Evolutionary conservation across 64 coral and sea anemone genomes (phyloP), one percentile per base, ranked within the genome.

Genomic region (Montipora foliosa): DNA sequence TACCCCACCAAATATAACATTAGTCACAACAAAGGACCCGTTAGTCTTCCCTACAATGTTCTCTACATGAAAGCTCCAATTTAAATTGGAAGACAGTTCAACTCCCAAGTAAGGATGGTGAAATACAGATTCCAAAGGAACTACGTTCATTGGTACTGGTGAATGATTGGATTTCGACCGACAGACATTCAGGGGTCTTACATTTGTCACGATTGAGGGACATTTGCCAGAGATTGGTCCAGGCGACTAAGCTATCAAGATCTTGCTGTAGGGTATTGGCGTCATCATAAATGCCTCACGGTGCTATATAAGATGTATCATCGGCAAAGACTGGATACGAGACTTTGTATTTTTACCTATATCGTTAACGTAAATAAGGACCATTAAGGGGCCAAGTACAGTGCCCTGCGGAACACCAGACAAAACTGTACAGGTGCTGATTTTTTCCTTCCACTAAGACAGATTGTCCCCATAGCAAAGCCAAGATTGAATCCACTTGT

Each of bases 401-500:
- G 60, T 5, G 9, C 60, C 60, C 60, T 64, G 60, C 9, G 60
- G 60, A 10, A 64, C 60, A 0, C 60, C 60, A 0, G 60, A 64
- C 52, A 57, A 10, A 55, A 57, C 52, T 10, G 52, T 57, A 57
- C 52, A 15, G 60, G 60, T 0, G 4, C 60, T 13, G 60, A 64
- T 64, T 64, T 64, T 64, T 64, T 11, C 60, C 60, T 15, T 64
- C 4, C 60, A 15, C 60, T 64, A 64, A 64, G 13, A 64, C 60
- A 64, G 60, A 53, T 61, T 53, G 57, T 88, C 49, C 59, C 82
- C 70, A 59, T 71, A 49, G 47, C 68, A 88, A 72, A 88, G 69
- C 68, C 85, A 76, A 49, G 60, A 25, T 62, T 70, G 8, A 87
- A 29, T 58, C 84, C 84, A 87, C 14, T 87, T 52, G 37, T 87